These are phyloP conservation scores for Petrocephalus microphthalmus DNA, from an alignment of 2,113 vertebrate genomes.

Conservation along the genomic window DNA sequence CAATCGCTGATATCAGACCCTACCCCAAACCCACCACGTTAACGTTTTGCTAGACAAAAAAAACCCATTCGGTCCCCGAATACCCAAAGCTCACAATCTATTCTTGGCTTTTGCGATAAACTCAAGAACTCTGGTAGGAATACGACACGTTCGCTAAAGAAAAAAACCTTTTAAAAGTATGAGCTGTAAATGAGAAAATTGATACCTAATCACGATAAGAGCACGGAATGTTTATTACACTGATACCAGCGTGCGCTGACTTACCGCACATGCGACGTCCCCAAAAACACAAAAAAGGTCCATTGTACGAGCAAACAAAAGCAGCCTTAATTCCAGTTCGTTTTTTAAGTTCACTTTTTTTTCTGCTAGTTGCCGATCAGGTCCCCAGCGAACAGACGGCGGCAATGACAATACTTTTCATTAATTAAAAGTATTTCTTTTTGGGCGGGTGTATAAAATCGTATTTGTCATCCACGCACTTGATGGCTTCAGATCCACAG, in stretches of 20 bases:
- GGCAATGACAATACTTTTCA: constrained; percentile 22
- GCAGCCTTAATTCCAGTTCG: constrained; percentile 21
- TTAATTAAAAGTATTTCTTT: constrained; percentile 44
- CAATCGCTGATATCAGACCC: background rate
- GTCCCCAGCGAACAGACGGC: background rate
- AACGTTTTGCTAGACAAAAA: background rate
- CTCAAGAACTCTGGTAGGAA: background rate
- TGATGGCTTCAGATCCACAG: background rate
- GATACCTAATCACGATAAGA: constrained; percentile 3
- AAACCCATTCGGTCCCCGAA: background rate
- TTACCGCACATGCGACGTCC: constrained; percentile 61
- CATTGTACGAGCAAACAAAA: constrained; percentile 28
- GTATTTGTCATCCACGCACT: constrained; percentile 35
- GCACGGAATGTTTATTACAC: background rate
- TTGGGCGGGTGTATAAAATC: constrained; percentile 13
- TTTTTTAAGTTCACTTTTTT: constrained; percentile 18
- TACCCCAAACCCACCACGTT: background rate
- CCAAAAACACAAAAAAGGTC: constrained; percentile 27
- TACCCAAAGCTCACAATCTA: background rate
- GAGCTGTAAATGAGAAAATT: background rate
- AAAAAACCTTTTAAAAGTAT: background rate
- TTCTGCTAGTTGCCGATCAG: constrained; percentile 7
- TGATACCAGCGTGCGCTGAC: constrained; percentile 26
- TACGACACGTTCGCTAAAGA: background rate
- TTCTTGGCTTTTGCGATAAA: background rate